Percentiles rank a stretch among this genome's conserved stretches.
phyloP scores from a whole-genome alignment of 2,113 vertebrate species.

The Salvelinus sp. region DNA sequence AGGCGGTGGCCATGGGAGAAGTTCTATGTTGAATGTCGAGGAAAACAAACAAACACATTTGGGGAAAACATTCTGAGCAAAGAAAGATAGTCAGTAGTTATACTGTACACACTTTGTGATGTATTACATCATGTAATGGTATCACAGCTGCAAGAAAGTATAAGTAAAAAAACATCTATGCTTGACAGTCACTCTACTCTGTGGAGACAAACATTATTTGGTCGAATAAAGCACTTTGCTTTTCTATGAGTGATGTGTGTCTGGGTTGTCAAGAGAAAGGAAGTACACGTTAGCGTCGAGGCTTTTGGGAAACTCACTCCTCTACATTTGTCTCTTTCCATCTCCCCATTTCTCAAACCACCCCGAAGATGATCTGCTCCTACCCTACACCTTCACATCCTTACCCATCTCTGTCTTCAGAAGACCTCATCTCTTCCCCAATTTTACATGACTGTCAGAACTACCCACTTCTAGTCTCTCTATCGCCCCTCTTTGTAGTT shows the following conservation, averaged over 20 bases:
- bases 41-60: neutral
- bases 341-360: neutral
- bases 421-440: neutral
- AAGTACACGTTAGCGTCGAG: no score
- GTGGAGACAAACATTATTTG: no score
- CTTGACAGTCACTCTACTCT: no score
- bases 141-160: no score
- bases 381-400: neutral
- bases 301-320: no score
- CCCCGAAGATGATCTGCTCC: neutral
- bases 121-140: no score
- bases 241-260: no score
- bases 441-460: neutral
- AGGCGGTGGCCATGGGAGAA: neutral
- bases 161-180: no score
- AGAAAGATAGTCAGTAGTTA: no score
- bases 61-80: neutral
- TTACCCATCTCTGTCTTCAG: neutral
- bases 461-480: neutral
- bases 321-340: neutral
- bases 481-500: neutral
- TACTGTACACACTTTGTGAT: no score
- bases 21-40: neutral
- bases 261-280: no score
- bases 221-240: no score